phyloP scores from a whole-genome alignment of 35 echinoderm and acorn worm species.

The Lytechinus variegatus region DNA sequence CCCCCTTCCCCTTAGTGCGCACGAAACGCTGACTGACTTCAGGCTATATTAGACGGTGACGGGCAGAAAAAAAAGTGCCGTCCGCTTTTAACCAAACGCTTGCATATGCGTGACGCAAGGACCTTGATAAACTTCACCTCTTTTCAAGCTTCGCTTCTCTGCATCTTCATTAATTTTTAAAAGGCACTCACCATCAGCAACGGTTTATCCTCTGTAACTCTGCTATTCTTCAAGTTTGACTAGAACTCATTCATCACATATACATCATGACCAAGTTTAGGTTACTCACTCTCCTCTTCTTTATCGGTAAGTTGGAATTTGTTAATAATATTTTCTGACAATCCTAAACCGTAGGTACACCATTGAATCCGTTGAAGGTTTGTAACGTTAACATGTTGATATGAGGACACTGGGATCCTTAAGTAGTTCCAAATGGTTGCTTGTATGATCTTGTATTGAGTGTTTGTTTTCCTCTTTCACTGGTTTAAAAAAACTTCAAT shows the following conservation, averaged over 20 bases:
- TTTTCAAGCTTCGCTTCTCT: neutral
- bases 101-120: neutral
- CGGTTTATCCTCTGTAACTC: neutral
- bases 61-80: neutral
- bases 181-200: neutral
- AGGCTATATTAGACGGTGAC: neutral
- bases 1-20: neutral
- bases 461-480: no score
- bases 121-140: neutral
- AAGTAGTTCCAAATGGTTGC: neutral
- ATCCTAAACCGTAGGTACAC: neutral
- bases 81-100: neutral
- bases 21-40: neutral
- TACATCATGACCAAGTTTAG: neutral
- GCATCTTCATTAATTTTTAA: neutral
- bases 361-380: neutral
- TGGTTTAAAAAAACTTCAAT: no score
- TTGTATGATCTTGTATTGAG: no score
- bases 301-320: constrained; percentile 35
- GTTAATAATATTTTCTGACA: neutral
- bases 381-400: neutral
- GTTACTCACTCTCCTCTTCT: neutral
- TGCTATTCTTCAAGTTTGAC: neutral
- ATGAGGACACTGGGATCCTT: neutral
- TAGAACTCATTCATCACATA: neutral